Evolutionary conservation across 2,888 invertebrate genomes (phyloP), one percentile per base, ranked within the genome.

Genomic region (Tuberolachnus salignus): DNA sequence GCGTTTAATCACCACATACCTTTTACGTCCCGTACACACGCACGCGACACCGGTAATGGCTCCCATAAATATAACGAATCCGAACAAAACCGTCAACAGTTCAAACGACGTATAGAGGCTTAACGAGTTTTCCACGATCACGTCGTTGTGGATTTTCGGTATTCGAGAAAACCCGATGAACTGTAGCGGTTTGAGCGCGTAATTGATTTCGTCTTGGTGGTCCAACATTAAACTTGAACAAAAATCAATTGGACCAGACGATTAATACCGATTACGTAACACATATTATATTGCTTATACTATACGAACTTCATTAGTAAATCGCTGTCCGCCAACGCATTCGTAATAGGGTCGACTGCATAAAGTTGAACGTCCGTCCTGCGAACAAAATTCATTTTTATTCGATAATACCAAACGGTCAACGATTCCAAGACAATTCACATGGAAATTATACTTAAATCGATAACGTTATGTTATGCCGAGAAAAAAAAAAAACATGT

Each of bases 281-380:
- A 23, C 19, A 51, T 51, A 51, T 4, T 51, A 51, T 16, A n/a
- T 13, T n/a, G 8, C 14, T 13, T 49, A 14, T n/a, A 21, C 14
- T 70, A 14, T 34, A 72, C 14, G 19, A 6, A 86, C 93, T 89
- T 91, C 85, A 92, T 92, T 46, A 94, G 85, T 8, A 90, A 89
- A 80, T 92, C 92, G 89, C 92, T 92, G 84, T 94, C 93, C 64
- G 94, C 90, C 80, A 95, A 90, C 0, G 92, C 89, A 84, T 94
- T 94, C 8, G 92, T 90, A 82, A 91, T 87, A 1, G 92, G 92
- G 86, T 94, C 94, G 23, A 95, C 91, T 2, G 92, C 94, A 84
- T 94, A 95, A 80, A 95, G 88, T 83, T 93, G 94, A 87, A 94
- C 89, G 83, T 94, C 94, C 34, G 94, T 94, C 71, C 94, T 94